Conservation (phyloP, 2,888 invertebrate species). For the Epinotia brunnichana region DNA sequence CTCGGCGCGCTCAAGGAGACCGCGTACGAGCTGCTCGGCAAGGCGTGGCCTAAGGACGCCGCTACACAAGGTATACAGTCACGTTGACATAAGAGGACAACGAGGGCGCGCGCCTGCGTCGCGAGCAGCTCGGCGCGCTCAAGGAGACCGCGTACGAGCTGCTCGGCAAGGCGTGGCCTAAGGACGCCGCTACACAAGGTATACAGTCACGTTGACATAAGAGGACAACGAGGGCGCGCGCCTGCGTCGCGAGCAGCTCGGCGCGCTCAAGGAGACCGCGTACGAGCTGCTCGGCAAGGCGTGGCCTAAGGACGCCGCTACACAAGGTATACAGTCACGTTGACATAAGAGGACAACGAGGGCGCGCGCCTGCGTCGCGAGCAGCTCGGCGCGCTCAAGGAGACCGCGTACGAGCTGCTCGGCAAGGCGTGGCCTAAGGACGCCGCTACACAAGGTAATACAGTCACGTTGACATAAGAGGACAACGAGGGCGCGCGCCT, state of each 20-base stretch:
- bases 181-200: slow-evolving; percentile 87
- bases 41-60: slow-evolving; percentile 91
- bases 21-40: slow-evolving; percentile 91
- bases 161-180: slow-evolving; percentile 94
- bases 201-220: slow-evolving; percentile 49
- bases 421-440: slow-evolving; percentile 94
- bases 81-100: slow-evolving; percentile 72
- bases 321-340: slow-evolving; percentile 82
- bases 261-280: slow-evolving; percentile 89
- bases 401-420: slow-evolving; percentile 90
- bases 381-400: slow-evolving; percentile 88
- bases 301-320: slow-evolving; percentile 89
- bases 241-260: slow-evolving; percentile 84
- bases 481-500: slow-evolving; percentile 76
- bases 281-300: slow-evolving; percentile 92
- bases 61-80: slow-evolving; percentile 85
- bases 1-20: slow-evolving; percentile 89
- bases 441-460: slow-evolving; percentile 86
- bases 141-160: slow-evolving; percentile 91
- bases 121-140: slow-evolving; percentile 87
- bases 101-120: slow-evolving; percentile 73
- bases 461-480: slow-evolving; percentile 58
- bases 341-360: slow-evolving; percentile 78
- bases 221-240: slow-evolving; percentile 78
- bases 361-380: slow-evolving; percentile 81